phyloP scores from a whole-genome alignment of 2,797 vertebrate species.

The Aldrovandia affinis region DNA sequence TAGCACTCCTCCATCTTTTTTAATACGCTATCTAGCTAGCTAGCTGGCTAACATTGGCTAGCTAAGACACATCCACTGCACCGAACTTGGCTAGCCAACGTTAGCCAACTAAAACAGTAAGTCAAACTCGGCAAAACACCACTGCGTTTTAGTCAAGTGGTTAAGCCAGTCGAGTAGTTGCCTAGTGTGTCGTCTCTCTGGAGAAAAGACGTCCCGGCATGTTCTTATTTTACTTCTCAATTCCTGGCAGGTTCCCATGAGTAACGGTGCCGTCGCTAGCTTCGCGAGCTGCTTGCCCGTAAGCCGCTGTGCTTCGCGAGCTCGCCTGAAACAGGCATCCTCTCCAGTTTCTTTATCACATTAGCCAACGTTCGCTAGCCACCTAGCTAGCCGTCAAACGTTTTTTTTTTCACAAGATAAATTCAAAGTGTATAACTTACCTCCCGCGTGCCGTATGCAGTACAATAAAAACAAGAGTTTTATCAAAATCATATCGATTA shows the following conservation, averaged over 20 bases:
- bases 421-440: conserved; percentile 24
- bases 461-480: conserved; percentile 37
- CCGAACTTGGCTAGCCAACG: conserved; percentile 1
- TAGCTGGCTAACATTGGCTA: neutral
- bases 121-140: neutral
- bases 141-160: neutral
- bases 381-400: neutral
- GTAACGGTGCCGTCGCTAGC: neutral
- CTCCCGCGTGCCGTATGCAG: conserved; percentile 28
- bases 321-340: conserved; percentile 6
- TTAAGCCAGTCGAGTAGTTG: neutral
- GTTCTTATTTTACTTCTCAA: conserved; percentile 4
- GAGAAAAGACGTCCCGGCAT: neutral
- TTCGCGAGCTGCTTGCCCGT: neutral
- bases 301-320: neutral
- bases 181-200: neutral
- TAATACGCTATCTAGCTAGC: neutral
- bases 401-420: neutral
- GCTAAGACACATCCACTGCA: neutral
- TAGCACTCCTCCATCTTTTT: conserved; percentile 1
- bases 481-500: conserved; percentile 35
- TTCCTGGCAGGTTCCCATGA: neutral
- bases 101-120: neutral
- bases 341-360: conserved; percentile 7
- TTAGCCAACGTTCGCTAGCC: neutral